Evolutionary conservation across 1,140 invertebrate genomes (phyloP).

Genomic region (Calosoma granatense): DNA sequence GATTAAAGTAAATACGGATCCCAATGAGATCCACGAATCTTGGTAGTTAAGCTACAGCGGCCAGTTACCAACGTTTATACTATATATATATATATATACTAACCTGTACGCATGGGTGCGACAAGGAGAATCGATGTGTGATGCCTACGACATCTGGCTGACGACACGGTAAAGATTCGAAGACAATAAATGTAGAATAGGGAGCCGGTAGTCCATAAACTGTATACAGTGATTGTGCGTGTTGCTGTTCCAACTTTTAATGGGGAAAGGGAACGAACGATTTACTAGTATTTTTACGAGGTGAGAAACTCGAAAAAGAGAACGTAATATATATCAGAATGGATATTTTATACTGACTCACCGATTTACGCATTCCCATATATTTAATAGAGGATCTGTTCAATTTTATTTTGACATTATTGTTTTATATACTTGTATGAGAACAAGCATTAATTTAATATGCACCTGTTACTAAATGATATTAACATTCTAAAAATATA

Average conservation of each 20-base stretch:
- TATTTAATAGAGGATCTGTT: too few relatives aligned
- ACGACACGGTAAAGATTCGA: not conserved
- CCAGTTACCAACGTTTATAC: too few relatives aligned
- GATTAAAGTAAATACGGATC: slow-evolving; percentile 5
- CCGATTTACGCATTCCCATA: too few relatives aligned
- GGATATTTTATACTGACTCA: too few relatives aligned
- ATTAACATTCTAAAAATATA: too few relatives aligned
- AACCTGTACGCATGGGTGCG: not conserved
- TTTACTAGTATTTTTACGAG: not conserved
- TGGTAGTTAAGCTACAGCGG: not conserved
- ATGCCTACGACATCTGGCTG: not conserved
- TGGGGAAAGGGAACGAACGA: not conserved
- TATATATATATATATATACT: too few relatives aligned
- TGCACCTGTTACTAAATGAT: too few relatives aligned
- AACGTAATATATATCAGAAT: too few relatives aligned
- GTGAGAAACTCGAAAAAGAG: not conserved
- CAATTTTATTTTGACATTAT: too few relatives aligned
- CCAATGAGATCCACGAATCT: slow-evolving; percentile 4
- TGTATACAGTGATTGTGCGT: not conserved
- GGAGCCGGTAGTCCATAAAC: not conserved
- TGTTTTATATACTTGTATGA: too few relatives aligned
- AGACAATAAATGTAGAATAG: not conserved
- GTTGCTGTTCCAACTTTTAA: not conserved
- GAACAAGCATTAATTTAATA: too few relatives aligned
- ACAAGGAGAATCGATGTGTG: not conserved